Evolutionary conservation across 2,797 vertebrate species (phyloP), one percentile per base, ranked within the genome.

Genomic region (Poecilia velifera): DNA sequence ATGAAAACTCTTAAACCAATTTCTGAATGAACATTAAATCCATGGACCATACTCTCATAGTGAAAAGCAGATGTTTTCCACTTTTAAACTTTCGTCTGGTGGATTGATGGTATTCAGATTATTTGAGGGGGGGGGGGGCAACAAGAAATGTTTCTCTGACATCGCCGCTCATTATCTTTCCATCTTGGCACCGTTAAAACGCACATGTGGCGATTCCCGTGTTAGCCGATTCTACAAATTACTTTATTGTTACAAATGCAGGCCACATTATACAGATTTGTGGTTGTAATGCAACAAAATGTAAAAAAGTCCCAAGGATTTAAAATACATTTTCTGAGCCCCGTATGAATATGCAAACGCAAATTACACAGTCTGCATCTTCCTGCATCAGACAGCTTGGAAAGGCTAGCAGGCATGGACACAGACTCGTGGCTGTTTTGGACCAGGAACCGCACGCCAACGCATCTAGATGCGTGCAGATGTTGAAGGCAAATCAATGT

Each of bases 401-500:
- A 25, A 59, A 45, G 53, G 41, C 36, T 6, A 74, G 36, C 18
- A 36, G 14, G 12, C 28, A 28, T 12, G 14, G 57, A 70, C 55
- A 12, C 57, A 76, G 28, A 47, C 18, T 36, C 5, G 84, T 76
- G 53, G 76, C 41, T 84, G 18, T 66, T 5, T 59, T 8, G 77
- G 64, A 84, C 83, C 75, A 79, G 68, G 49, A 80, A 73, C 76
- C 2, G 4, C 59, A 75, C 77, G 74, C 72, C 62, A 71, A 73
- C 49, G 73, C 70, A 78, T 25, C 73, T 59, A 83, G 51, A 84
- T 78, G 46, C 64, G 28, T 49, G 73, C 79, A 84, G 25, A 70
- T 79, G 81, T 74, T 79, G 46, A 77, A 81, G 76, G 80, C 43
- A 41, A 79, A 79, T 49, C 59, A 45, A 14, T 82, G 81, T 86